A percentile compares a stretch with the other conserved stretches of the same genome.
Evolutionary conservation across 1,140 invertebrate genomes (phyloP).

Genomic region (Nasonia longicornis): DNA sequence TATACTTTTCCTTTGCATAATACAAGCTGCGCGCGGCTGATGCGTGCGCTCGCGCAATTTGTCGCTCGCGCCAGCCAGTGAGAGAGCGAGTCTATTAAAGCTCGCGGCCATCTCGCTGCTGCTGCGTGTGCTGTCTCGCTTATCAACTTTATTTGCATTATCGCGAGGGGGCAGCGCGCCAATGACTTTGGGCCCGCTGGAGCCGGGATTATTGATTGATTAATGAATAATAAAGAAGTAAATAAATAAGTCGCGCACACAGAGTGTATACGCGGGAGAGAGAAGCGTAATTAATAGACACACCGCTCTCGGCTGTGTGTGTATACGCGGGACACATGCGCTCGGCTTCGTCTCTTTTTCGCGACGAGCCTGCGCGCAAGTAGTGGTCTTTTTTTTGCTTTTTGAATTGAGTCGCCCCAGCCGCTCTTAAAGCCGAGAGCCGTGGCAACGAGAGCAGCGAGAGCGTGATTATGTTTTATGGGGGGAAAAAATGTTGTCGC

Average conservation of each 20-base stretch:
- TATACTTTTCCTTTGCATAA: constrained; percentile 15
- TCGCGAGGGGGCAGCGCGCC: constrained; percentile 8
- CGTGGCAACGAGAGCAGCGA: constrained; percentile 4
- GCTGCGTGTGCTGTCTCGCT: neutral
- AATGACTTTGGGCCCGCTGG: constrained; percentile 11
- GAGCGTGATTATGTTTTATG: constrained; percentile 37
- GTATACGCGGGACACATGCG: neutral
- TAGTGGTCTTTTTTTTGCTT: neutral
- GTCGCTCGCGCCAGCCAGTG: neutral
- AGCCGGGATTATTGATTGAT: constrained; percentile 40
- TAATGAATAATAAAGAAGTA: constrained; percentile 40
- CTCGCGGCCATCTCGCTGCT: neutral
- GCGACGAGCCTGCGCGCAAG: neutral
- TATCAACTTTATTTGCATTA: constrained; percentile 46
- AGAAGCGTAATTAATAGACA: constrained; percentile 38
- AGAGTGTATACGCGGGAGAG: neutral
- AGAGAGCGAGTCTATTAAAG: constrained; percentile 33
- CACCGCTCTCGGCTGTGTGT: neutral
- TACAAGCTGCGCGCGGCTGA: neutral
- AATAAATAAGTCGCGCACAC: neutral
- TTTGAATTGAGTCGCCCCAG: constrained; percentile 11
- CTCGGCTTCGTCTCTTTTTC: neutral
- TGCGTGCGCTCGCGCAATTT: constrained; percentile 43
- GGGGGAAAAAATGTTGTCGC: constrained; percentile 26
- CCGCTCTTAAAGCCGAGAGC: constrained; percentile 23